phyloP scores from a whole-genome alignment of 37 sponge, comb jelly and placozoan species.

The Oopsacas minuta region DNA sequence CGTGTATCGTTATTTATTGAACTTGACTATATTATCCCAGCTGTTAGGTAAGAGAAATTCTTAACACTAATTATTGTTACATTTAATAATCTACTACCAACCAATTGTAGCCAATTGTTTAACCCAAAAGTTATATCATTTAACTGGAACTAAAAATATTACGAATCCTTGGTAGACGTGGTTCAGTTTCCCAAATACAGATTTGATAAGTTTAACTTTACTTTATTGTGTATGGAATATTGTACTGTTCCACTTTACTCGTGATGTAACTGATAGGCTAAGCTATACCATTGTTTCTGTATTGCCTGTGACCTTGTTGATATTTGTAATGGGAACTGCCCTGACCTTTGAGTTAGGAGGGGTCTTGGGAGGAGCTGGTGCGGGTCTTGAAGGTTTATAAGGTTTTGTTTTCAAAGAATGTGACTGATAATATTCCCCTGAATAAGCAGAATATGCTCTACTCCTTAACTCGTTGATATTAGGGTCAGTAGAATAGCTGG shows the following conservation, averaged over 20 bases:
- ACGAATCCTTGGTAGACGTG: background rate
- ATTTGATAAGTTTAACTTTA: background rate
- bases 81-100: background rate
- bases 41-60: no score
- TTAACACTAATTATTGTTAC: background rate
- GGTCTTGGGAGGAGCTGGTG: background rate
- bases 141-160: background rate
- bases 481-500: background rate
- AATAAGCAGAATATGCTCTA: background rate
- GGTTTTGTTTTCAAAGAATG: background rate
- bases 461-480: background rate
- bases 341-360: background rate
- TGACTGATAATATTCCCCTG: background rate
- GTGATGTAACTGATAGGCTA: background rate
- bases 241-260: background rate
- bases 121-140: background rate
- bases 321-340: background rate
- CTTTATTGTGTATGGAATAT: background rate
- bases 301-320: background rate
- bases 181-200: background rate
- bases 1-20: no score
- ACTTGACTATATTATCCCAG: no score
- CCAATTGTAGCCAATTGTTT: background rate
- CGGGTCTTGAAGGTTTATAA: background rate
- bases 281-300: background rate